Evolutionary conservation across 2,113 vertebrate species (phyloP).

Genomic region (Isichthys henryi): DNA sequence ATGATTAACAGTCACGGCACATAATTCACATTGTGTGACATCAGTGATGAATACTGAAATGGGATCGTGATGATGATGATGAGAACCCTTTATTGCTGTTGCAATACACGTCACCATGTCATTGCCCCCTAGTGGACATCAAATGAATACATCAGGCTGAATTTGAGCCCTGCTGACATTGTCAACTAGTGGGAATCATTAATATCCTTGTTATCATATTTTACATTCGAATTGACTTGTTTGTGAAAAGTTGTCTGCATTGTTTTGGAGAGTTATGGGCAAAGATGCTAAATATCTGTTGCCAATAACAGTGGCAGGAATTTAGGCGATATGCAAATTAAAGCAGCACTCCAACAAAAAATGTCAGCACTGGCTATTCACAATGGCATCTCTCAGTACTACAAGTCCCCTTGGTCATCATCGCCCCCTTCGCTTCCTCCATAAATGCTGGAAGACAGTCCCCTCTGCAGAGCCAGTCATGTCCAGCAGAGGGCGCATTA

Average conservation of each 20-base stretch:
- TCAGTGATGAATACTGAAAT: background rate
- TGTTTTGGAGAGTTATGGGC: background rate
- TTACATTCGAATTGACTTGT: background rate
- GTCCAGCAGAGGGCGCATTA: background rate
- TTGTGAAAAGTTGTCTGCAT: background rate
- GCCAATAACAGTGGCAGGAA: background rate
- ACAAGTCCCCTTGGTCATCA: background rate
- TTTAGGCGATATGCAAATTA: background rate
- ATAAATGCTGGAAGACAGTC: background rate
- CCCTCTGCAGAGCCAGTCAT: background rate
- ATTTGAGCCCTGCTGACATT: background rate
- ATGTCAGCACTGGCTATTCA: background rate
- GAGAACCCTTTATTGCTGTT: too few relatives aligned
- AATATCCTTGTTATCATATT: background rate
- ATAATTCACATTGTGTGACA: background rate
- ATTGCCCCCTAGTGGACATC: constrained; percentile 25
- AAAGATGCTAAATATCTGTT: background rate
- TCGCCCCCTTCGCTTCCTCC: background rate
- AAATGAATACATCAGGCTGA: background rate
- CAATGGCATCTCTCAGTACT: background rate
- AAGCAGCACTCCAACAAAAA: background rate
- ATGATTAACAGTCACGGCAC: background rate
- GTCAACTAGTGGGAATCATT: background rate
- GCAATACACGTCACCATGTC: too few relatives aligned
- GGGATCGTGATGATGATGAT: too few relatives aligned